Evolutionary conservation across 2,113 vertebrate genomes (phyloP), one percentile per base, ranked within the genome.

Genomic region (Gymnorhina tibicen): DNA sequence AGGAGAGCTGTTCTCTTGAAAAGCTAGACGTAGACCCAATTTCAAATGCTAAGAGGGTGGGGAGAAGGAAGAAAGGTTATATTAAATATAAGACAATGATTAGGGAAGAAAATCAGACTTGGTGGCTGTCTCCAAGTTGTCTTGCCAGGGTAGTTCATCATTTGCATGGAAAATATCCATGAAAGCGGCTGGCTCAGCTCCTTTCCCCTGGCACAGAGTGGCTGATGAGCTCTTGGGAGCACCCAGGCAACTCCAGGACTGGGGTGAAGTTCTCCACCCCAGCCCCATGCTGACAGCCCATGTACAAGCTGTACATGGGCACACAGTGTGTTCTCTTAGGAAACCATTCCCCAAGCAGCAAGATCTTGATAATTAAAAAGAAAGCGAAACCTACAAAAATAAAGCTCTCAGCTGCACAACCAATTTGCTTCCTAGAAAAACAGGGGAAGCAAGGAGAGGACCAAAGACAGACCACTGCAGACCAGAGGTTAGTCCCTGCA

Each of bases 241-340:
- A 9, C 37, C 23, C n/a, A 66, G 33, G 35, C 30, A 60, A 1
- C 2, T 33, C 49, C 23, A 55, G 39, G 24, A 37, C 2, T 8
- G 4, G 28, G 28, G 19, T 67, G 33, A 70, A 80, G 2, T 3
- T 56, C 47, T 22, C 18, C 10, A 50, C 1, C 14, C 16, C 28
- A 42, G 49, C 13, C 42, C n/a, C 7, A 1, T 18, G 39, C 37
- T 62, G 50, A 58, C 52, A 88, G 7, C 26, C 42, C 58, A 50
- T 0, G 37, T 15, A 64, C 2, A 4, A 1, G 3, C 46, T 24
- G 17, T 11, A 47, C 23, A 20, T 1, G 5, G 67, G 41, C 26
- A 63, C 11, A 41, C 8, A 33, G 4, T 1, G 16, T 20, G 28
- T 8, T 50, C 13, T 37, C 42, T 69, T 7, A 28, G 24, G 32